Percentiles rank a stretch among this genome's conserved stretches.
phyloP scores from a whole-genome alignment of 2,797 vertebrate genomes.

The Setipinna tenuifilis region DNA sequence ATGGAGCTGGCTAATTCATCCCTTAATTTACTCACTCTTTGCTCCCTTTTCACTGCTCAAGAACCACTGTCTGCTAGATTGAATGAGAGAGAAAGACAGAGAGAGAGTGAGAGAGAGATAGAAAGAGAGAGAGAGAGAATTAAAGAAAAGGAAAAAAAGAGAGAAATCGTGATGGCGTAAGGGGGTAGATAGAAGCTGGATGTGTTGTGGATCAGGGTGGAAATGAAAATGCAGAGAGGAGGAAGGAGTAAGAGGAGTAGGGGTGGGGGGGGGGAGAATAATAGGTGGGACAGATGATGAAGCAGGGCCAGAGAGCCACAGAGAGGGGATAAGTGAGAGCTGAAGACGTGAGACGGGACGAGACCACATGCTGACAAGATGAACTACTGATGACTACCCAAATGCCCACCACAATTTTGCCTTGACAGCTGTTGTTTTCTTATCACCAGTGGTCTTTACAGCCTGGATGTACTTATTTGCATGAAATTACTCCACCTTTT shows the following conservation, averaged over 20 bases:
- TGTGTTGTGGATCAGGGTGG: background rate
- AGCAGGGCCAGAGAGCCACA: background rate
- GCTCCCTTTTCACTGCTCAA: background rate
- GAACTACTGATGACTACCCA: background rate
- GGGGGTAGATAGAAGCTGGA: background rate
- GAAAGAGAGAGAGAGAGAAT: background rate
- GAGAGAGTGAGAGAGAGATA: slow-evolving; percentile 1
- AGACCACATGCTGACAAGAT: background rate
- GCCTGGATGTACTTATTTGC: slow-evolving; percentile 10
- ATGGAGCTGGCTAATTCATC: slow-evolving; percentile 37
- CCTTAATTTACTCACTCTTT: slow-evolving; percentile 18
- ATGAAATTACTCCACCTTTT: slow-evolving; percentile 23
- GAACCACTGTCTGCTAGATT: slow-evolving; percentile 35
- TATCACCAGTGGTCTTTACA: background rate
- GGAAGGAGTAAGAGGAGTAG: background rate
- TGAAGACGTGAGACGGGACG: background rate
- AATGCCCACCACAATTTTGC: slow-evolving; percentile 15
- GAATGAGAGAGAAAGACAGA: slow-evolving; percentile 8
- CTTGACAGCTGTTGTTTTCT: slow-evolving; percentile 23
- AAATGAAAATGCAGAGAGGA: background rate
- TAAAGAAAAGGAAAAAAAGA: slow-evolving; percentile 17
- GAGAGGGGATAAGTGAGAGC: slow-evolving; percentile 24
- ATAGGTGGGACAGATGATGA: background rate
- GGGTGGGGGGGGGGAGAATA: background rate
- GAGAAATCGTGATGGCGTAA: background rate